phyloP scores from a whole-genome alignment of 1,140 invertebrate species.

The Paraescarpia echinospica region DNA sequence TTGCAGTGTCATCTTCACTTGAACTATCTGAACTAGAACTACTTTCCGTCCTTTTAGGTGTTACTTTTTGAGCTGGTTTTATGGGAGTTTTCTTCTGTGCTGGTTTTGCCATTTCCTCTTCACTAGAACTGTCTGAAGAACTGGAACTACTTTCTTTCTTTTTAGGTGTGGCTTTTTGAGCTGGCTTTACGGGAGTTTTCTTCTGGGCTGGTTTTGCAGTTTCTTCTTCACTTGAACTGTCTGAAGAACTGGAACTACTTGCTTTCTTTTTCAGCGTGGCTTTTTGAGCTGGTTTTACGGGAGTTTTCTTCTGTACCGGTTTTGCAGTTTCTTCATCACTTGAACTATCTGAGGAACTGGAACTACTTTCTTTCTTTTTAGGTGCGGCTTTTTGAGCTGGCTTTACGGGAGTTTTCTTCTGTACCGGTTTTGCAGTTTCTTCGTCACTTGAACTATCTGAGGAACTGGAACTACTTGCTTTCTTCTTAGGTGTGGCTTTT shows the following conservation, averaged over 20 bases:
- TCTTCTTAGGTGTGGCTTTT: background rate
- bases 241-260: background rate
- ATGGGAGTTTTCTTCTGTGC: background rate
- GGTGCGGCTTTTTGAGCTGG: background rate
- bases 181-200: background rate
- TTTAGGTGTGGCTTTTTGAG: background rate
- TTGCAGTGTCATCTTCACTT: background rate
- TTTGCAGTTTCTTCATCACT: background rate
- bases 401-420: background rate
- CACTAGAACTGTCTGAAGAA: background rate
- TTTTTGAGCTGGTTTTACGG: background rate
- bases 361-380: background rate
- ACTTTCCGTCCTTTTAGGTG: background rate
- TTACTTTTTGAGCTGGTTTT: background rate
- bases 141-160: slow-evolving; percentile 1
- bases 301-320: background rate
- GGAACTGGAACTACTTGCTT: background rate
- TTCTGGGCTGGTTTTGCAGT: background rate
- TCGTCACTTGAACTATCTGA: background rate
- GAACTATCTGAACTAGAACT: background rate
- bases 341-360: background rate
- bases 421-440: background rate
- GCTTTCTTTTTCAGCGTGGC: background rate
- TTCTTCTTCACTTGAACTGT: background rate
- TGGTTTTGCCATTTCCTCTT: background rate